Evolutionary conservation across 2,888 invertebrate genomes (phyloP).

Genomic region (Mythimna loreyi): DNA sequence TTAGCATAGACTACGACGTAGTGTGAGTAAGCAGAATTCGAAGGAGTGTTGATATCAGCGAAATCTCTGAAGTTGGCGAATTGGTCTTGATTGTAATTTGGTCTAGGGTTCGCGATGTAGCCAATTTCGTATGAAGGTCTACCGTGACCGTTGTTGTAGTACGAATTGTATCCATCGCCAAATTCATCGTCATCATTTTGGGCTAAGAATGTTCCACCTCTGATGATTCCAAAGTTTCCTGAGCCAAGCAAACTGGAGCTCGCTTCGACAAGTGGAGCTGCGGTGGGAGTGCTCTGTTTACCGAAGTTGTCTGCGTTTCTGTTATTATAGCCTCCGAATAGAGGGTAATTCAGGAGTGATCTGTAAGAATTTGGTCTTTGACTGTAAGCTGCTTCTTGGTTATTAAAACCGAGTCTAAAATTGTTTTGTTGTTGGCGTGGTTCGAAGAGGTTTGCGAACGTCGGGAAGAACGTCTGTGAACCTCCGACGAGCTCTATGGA

Average conservation of each 20-base stretch:
- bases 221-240: conserved; percentile 96
- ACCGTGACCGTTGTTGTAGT: conserved; percentile 93
- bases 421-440: conserved; percentile 87
- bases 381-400: conserved; percentile 91
- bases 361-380: conserved; percentile 90
- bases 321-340: conserved; percentile 79
- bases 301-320: conserved; percentile 82
- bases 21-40: conserved; percentile 95
- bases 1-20: conserved; percentile 96
- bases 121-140: conserved; percentile 92
- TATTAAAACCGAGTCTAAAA: conserved; percentile 91
- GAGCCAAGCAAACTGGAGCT: conserved; percentile 94
- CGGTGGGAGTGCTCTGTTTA: conserved; percentile 79
- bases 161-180: conserved; percentile 91
- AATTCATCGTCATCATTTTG: conserved; percentile 93
- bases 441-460: conserved; percentile 93
- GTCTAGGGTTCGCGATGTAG: conserved; percentile 93
- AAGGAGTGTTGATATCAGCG: conserved; percentile 96
- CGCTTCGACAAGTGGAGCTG: conserved; percentile 86
- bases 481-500: conserved; percentile 89
- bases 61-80: conserved; percentile 97
- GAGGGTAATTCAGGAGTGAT: conserved; percentile 86
- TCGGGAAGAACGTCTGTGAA: conserved; percentile 94
- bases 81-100: conserved; percentile 95
- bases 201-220: conserved; percentile 96